Base-by-base conservation (phyloP, 2,113 vertebrate genomes). In the Tragelaphus imberbis region DNA sequence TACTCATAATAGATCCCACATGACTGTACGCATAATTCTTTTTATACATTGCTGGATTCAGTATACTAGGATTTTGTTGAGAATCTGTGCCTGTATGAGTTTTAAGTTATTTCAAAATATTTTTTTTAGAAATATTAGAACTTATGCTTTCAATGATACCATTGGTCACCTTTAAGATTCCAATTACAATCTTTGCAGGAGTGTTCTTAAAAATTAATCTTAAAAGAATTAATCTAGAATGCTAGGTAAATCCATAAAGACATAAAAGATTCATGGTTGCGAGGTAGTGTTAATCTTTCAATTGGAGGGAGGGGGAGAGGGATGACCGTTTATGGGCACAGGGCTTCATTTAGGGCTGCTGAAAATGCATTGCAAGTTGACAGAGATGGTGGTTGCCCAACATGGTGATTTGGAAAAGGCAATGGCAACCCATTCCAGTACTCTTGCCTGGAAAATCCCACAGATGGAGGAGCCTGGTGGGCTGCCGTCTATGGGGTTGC, bases 311-410 rank as follows among this genome's bases (percentile, higher is more conserved):
- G 44, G 14, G 9, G 5, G 51, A 12, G 6, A 44, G 56, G 17
- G 13, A 51, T 7, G 44, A 61, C 3, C 9, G 2, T 19, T 40
- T 12, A 21, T 2, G 25, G 25, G 33, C 2, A 3, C 2, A 0
- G n/a, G n/a, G 56, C 9, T 94, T 53, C 28, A 63, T 44, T 53
- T 11, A 63, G 82, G 17, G 27, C 27, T 53, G 25, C 9, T 36
- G 55, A 23, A 79, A 77, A 77, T 16, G 11, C 8, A 12, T 51
- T 77, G 27, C n/a, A 56, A 40, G 8, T 56, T 13, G n/a, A 40
- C 55, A 51, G 47, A 61, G 33, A 6, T 47, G 40, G 25, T 58
- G 19, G 10, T 9, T 77, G 53, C 11, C 5, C 10, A 36, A 28
- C 11, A 11, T 19, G 7, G 40, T 14, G 36, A 47, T 16, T 28